A percentile compares a stretch with the other conserved stretches of the same genome.
Evolutionary conservation across 2,888 invertebrate species (phyloP).

Genomic region (Strigamia maritima): DNA sequence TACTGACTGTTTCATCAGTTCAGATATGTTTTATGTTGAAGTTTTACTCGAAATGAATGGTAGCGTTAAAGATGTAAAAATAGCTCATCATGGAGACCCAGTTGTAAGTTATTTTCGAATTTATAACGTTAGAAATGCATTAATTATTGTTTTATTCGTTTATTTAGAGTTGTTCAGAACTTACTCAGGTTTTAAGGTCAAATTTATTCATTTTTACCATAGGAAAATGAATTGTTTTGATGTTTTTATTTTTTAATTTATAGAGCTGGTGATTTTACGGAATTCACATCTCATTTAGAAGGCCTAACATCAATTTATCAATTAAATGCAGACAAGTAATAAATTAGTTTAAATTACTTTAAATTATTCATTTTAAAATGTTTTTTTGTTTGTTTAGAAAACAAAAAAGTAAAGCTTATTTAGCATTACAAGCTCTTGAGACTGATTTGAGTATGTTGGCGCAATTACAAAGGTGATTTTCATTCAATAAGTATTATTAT

Average conservation of each 20-base stretch:
- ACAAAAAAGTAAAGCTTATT: constrained; percentile 88
- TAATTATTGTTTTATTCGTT: constrained; percentile 47
- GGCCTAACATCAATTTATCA: constrained; percentile 87
- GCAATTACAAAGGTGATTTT: constrained; percentile 57
- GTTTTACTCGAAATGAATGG: constrained; percentile 80
- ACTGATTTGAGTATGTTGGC: constrained; percentile 78
- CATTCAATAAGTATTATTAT: not conserved
- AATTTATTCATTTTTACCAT: not conserved
- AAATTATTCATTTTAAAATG: not conserved
- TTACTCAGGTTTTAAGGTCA: constrained; percentile 62
- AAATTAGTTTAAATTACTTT: constrained; percentile 31
- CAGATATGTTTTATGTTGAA: constrained; percentile 95
- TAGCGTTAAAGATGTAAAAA: constrained; percentile 80
- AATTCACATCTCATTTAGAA: constrained; percentile 89
- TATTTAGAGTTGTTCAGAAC: constrained; percentile 77
- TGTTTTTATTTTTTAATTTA: constrained; percentile 57
- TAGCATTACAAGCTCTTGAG: constrained; percentile 86
- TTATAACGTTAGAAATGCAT: not conserved
- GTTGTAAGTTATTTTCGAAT: constrained; percentile 38
- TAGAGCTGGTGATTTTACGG: constrained; percentile 80
- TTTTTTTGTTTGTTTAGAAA: constrained; percentile 55
- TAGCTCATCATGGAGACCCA: constrained; percentile 84
- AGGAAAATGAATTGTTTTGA: not conserved
- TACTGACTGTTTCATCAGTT: constrained; percentile 82
- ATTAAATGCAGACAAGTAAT: constrained; percentile 80